Evolutionary conservation across 2,888 invertebrate species (phyloP).

Genomic region (Pristionchus exspectatus): DNA sequence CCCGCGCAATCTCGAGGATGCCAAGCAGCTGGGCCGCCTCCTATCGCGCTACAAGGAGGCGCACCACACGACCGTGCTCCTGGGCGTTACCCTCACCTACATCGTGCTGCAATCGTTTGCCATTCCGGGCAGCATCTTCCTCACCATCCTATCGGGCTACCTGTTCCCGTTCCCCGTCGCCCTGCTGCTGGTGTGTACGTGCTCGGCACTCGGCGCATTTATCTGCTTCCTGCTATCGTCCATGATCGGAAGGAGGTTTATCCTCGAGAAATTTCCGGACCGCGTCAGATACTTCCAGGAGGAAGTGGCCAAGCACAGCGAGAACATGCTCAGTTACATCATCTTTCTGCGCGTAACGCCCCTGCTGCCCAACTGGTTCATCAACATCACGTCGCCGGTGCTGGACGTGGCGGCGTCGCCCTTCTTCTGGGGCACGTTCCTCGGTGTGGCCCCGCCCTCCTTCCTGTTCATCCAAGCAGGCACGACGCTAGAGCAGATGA

Average conservation of each 20-base stretch:
- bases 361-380: conserved; percentile 98
- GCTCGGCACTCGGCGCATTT: conserved; percentile 96
- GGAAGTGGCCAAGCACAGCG: conserved; percentile 86
- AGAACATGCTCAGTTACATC: conserved; percentile 94
- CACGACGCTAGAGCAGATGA: conserved; percentile 93
- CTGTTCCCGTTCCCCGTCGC: conserved; percentile 94
- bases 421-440: conserved; percentile 95
- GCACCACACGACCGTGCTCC: conserved; percentile 87
- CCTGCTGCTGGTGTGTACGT: conserved; percentile 87
- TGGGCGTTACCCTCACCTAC: conserved; percentile 91
- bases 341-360: conserved; percentile 97
- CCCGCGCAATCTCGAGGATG: conserved; percentile 95
- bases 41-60: conserved; percentile 93
- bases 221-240: conserved; percentile 95
- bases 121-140: conserved; percentile 97
- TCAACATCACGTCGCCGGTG: conserved; percentile 95
- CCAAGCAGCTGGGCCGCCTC: conserved; percentile 92
- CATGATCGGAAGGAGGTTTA: conserved; percentile 89
- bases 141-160: conserved; percentile 97
- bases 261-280: conserved; percentile 91
- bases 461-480: conserved; percentile 98
- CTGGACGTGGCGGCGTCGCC: conserved; percentile 94
- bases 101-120: conserved; percentile 99
- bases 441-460: conserved; percentile 96
- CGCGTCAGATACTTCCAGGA: conserved; percentile 90